phyloP scores from a whole-genome alignment of 1,140 invertebrate species.

The Dendroctonus ponderosae region DNA sequence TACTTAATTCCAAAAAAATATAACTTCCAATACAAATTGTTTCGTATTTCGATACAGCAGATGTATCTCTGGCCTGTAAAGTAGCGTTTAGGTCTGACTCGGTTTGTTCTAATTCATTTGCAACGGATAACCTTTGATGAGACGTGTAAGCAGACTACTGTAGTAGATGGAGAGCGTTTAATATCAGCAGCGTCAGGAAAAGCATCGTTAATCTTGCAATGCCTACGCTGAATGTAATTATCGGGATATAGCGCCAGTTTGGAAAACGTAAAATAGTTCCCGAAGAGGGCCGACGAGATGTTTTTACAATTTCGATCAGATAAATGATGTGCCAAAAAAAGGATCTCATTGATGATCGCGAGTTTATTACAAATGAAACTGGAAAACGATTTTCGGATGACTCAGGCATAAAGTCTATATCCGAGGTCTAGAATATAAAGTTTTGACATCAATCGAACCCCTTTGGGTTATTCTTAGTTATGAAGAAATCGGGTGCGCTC shows the following conservation, averaged over 20 bases:
- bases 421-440: too few relatives aligned
- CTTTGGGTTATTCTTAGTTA: too few relatives aligned
- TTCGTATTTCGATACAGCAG: too few relatives aligned
- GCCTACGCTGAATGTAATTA: slow-evolving; percentile 50
- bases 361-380: not conserved
- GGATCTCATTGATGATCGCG: not conserved
- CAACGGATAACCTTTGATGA: slow-evolving; percentile 37
- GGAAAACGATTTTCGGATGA: too few relatives aligned
- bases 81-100: slow-evolving; percentile 4
- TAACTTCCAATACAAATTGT: too few relatives aligned
- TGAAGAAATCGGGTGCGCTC: too few relatives aligned
- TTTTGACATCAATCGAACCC: too few relatives aligned
- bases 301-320: slow-evolving; percentile 24
- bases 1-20: too few relatives aligned
- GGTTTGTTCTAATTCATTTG: slow-evolving; percentile 28
- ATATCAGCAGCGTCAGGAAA: slow-evolving; percentile 47
- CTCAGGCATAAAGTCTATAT: too few relatives aligned
- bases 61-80: slow-evolving; percentile 1
- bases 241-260: slow-evolving; percentile 37
- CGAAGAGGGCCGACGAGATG: slow-evolving; percentile 13
- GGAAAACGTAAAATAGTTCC: slow-evolving; percentile 29
- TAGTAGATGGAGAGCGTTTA: slow-evolving; percentile 43
- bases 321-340: slow-evolving; percentile 14
- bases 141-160: slow-evolving; percentile 39
- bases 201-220: slow-evolving; percentile 49